phyloP scores from a whole-genome alignment of 2,797 vertebrate species.

The Malurus leucopterus region DNA sequence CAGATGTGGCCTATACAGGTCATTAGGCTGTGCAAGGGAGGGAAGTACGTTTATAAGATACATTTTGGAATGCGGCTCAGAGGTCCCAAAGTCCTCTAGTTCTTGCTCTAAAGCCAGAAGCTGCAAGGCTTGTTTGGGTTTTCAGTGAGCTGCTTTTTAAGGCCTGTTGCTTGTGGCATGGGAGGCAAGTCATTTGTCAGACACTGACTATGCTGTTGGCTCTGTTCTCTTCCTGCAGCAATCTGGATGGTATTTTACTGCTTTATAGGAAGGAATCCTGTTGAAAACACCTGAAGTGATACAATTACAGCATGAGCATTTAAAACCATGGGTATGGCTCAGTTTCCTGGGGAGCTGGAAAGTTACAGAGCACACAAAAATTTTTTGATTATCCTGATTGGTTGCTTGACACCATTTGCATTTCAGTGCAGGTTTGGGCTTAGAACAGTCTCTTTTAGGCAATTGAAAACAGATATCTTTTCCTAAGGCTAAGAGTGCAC shows the following conservation, averaged over 20 bases:
- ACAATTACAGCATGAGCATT: background rate
- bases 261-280: constrained; percentile 9
- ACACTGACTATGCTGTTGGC: background rate
- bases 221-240: background rate
- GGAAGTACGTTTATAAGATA: background rate
- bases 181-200: background rate
- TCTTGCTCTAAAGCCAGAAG: background rate
- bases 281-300: background rate
- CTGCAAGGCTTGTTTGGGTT: background rate
- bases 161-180: background rate
- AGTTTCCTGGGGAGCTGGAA: background rate
- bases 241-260: background rate
- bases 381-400: background rate
- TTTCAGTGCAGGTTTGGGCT: background rate
- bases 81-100: background rate
- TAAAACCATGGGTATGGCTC: background rate
- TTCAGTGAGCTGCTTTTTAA: constrained; percentile 13
- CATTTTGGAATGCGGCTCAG: background rate
- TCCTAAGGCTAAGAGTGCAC: background rate
- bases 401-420: background rate
- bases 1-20: background rate
- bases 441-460: background rate
- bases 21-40: background rate
- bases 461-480: background rate
- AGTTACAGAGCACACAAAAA: background rate